These are phyloP conservation scores for Morpho helenor DNA, from an alignment of 2,888 invertebrate genomes.

Conservation along the genomic window DNA sequence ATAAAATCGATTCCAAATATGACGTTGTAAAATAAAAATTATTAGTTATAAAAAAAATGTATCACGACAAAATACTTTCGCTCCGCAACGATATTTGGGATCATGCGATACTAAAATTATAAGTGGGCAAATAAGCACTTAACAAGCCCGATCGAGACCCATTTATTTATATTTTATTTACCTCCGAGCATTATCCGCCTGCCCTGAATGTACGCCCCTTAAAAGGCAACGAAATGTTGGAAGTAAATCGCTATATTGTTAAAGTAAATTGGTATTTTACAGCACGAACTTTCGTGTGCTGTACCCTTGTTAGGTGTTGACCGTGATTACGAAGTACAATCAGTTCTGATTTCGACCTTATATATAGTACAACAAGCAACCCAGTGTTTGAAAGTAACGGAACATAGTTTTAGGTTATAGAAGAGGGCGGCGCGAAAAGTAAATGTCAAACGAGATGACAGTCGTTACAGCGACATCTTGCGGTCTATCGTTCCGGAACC, in stretches of 20 bases:
- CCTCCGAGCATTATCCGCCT: constrained; percentile 51
- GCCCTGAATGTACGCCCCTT: constrained; percentile 63
- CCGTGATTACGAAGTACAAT: constrained; percentile 24
- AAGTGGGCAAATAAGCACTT: constrained; percentile 46
- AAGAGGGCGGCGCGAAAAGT: constrained; percentile 37
- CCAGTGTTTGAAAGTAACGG: constrained; percentile 10
- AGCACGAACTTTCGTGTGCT: constrained; percentile 62
- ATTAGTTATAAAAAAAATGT: background rate
- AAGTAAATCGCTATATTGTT: constrained; percentile 72
- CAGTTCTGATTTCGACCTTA: constrained; percentile 20
- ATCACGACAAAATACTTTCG: background rate
- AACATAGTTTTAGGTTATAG: constrained; percentile 18
- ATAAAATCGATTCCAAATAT: background rate
- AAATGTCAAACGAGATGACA: constrained; percentile 64
- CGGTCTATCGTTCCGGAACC: constrained; percentile 28
- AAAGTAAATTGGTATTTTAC: constrained; percentile 74
- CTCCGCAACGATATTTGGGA: constrained; percentile 29
- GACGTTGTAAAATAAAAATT: constrained; percentile 7
- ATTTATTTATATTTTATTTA: constrained; percentile 51
- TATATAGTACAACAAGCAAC: constrained; percentile 8
- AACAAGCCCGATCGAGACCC: constrained; percentile 32
- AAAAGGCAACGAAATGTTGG: constrained; percentile 62
- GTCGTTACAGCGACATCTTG: constrained; percentile 57
- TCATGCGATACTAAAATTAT: constrained; percentile 49
- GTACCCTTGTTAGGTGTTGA: constrained; percentile 49